A percentile compares a stretch with the other conserved stretches of the same genome.
These are phyloP conservation scores for Epinephelus malabaricus DNA, from an alignment of 2,797 vertebrate genomes.

Conservation along the genomic window DNA sequence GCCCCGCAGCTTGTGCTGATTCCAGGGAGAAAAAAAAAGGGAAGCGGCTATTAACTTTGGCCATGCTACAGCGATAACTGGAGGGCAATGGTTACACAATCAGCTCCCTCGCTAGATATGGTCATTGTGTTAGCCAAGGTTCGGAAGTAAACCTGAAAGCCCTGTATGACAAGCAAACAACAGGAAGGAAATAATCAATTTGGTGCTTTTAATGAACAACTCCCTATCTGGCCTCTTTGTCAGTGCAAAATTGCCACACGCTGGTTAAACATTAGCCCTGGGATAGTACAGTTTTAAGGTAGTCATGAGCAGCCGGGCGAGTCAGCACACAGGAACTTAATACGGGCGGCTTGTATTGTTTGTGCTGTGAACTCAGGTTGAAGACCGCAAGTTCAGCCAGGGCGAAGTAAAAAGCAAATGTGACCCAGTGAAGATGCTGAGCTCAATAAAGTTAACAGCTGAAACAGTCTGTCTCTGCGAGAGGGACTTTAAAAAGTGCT, in stretches of 20 bases:
- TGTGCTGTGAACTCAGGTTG: constrained; percentile 39
- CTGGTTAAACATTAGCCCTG: constrained; percentile 90
- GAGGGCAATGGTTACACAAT: constrained; percentile 88
- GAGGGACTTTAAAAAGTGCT: background rate
- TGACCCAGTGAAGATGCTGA: constrained; percentile 16
- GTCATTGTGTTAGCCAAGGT: constrained; percentile 85
- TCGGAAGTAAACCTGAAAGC: constrained; percentile 91
- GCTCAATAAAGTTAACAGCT: constrained; percentile 1
- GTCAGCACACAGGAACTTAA: constrained; percentile 68
- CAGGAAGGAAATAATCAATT: constrained; percentile 98
- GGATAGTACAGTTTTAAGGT: constrained; percentile 67
- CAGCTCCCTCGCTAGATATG: constrained; percentile 88
- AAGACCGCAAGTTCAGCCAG: constrained; percentile 26
- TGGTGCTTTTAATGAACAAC: constrained; percentile 93
- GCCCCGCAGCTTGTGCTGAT: constrained; percentile 60
- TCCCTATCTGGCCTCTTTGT: constrained; percentile 83
- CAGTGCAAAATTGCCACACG: constrained; percentile 86
- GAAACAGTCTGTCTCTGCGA: background rate
- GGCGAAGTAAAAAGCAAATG: constrained; percentile 24
- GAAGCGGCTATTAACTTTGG: constrained; percentile 79
- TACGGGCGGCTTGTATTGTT: constrained; percentile 29
- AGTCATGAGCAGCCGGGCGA: constrained; percentile 62
- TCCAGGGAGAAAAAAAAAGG: constrained; percentile 64
- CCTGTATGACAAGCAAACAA: constrained; percentile 91
- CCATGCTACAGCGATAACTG: constrained; percentile 75